Base-by-base conservation (phyloP, 2,888 invertebrate genomes). In the Allophyes oxyacanthae region DNA sequence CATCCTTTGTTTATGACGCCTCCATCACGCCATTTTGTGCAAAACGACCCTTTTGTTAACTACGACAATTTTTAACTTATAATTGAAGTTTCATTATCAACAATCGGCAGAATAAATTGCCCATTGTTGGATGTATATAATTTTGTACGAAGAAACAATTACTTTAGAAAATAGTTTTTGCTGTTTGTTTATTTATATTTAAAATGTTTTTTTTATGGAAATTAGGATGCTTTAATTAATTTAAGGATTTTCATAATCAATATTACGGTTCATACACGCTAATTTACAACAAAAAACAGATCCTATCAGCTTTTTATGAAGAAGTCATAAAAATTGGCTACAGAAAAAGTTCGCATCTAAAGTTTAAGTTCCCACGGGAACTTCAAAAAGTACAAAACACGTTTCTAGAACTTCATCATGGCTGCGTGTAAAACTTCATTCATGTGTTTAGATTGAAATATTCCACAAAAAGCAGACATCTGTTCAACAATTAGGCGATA, bases 1-100 rank as follows among this genome's bases (percentile, higher is more conserved):
- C 77, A 83, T 86, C 87, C 89, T 91, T 91, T 91, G 91, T 90
- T 86, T 79, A 82, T 79, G 78, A 82, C 79, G 64, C 67, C 51
- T 53, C 79, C 81, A 82, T 82, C 80, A 85, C 79, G 86, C 84
- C 77, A 85, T 85, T 88, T 86, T 79, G 77, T 79, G 73, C 60
- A 77, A 82, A 82, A 81, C 77, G 59, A 78, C 77, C 82, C 78
- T 86, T 86, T 86, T 79, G 82, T 76, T 59, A 58, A 62, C 42
- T 41, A 38, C 25, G 55, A 64, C 26, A 49, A 34, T 65, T 72
- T 74, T 75, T 53, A 61, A 65, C 26, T 48, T 50, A 37, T 56
- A 71, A 70, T 75, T 67, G 46, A 43, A 53, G 49, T 64, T 65
- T 56, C 43, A 57, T 51, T 62, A 64, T 53, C 49, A 37, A 42